A percentile compares a stretch with the other conserved stretches of the same genome.
phyloP scores from a whole-genome alignment of 2,797 vertebrate genomes.

The Tokudaia tokunoshimensis region DNA sequence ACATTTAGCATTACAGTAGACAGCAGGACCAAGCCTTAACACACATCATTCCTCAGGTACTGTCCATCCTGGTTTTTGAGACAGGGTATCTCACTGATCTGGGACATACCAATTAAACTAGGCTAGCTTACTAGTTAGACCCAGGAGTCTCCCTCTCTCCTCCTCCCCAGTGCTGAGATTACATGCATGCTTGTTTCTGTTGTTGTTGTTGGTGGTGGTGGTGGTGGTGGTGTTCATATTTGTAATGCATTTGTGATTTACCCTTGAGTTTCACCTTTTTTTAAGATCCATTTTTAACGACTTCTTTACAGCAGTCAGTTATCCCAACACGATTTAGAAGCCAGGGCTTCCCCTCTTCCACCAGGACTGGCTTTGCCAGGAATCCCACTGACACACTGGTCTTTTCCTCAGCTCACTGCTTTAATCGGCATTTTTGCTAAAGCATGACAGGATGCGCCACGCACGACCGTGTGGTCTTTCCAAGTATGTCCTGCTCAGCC shows the following conservation, averaged over 20 bases:
- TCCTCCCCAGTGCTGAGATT: not conserved
- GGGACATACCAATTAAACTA: not conserved
- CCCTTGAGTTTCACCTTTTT: not conserved
- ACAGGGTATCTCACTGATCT: not conserved
- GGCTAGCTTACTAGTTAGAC: not conserved
- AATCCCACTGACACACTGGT: not conserved
- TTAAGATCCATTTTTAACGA: not conserved
- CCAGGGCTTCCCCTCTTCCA: not conserved
- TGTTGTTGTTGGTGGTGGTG: too few species aligned
- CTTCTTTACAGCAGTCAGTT: not conserved
- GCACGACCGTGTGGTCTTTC: not conserved
- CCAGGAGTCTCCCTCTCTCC: not conserved
- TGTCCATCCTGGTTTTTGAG: too few species aligned
- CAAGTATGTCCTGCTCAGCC: constrained; percentile 57
- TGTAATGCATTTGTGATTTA: constrained; percentile 40
- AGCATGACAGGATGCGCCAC: constrained; percentile 42
- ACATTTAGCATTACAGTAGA: not conserved
- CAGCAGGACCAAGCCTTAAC: not conserved
- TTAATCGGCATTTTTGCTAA: constrained; percentile 38
- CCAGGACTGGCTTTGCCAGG: not conserved
- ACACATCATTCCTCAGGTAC: not conserved
- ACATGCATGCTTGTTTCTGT: not conserved
- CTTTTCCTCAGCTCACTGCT: constrained; percentile 33
- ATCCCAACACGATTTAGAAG: not conserved
- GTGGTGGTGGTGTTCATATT: not conserved